These are phyloP conservation scores for Aphodius granarius DNA, from an alignment of 2,888 invertebrate genomes.

Conservation along the genomic window DNA sequence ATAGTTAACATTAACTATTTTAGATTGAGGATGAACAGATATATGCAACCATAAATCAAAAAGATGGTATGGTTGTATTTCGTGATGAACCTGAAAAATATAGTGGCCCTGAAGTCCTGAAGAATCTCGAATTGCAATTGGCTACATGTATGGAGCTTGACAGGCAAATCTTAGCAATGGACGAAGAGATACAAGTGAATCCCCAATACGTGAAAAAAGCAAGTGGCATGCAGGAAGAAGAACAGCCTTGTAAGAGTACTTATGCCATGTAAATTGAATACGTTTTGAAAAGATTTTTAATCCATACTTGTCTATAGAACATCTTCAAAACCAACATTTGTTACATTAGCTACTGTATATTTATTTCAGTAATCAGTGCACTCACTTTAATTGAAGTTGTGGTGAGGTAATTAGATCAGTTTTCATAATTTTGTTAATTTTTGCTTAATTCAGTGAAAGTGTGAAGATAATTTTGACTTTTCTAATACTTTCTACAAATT, in stretches of 20 bases:
- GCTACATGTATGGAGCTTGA: slow-evolving; percentile 85
- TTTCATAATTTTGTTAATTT: not conserved
- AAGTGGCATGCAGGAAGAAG: slow-evolving; percentile 52
- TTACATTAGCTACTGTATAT: not conserved
- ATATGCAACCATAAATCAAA: slow-evolving; percentile 95
- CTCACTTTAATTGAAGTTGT: not conserved
- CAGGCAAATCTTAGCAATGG: slow-evolving; percentile 88
- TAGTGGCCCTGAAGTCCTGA: slow-evolving; percentile 85
- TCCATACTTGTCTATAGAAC: not conserved
- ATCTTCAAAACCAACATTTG: not conserved
- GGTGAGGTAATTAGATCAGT: not conserved
- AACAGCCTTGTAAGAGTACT: slow-evolving; percentile 52
- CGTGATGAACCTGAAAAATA: slow-evolving; percentile 95
- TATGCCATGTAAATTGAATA: slow-evolving; percentile 49
- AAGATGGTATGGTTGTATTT: slow-evolving; percentile 97
- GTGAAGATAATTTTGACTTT: not conserved
- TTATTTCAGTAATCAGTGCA: not conserved
- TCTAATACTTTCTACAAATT: not conserved
- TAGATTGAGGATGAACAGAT: slow-evolving; percentile 97
- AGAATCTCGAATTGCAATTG: slow-evolving; percentile 84
- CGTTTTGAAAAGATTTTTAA: not conserved
- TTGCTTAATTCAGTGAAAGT: not conserved
- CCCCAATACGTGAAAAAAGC: slow-evolving; percentile 66
- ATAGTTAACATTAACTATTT: not conserved
- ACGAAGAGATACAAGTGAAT: slow-evolving; percentile 91